These are phyloP conservation scores for Drosophila nikananu DNA, from an alignment of 1,140 invertebrate species.

Conservation along the genomic window DNA sequence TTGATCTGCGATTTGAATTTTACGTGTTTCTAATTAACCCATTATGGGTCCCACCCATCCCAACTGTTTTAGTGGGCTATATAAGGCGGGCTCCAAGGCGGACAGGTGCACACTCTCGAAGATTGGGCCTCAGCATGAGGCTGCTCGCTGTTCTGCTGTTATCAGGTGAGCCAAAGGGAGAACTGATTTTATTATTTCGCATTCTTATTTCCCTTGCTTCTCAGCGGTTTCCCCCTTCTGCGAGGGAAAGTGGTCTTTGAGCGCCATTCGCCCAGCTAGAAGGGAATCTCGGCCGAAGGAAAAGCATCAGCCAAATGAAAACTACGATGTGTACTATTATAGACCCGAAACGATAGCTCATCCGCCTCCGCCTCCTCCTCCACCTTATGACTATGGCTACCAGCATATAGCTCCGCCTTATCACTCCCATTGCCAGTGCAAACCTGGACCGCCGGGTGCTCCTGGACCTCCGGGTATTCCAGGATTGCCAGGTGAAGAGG, in stretches of 20 bases:
- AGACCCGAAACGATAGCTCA: conserved; percentile 10
- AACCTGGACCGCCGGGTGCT: conserved; percentile 31
- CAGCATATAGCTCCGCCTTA: not conserved
- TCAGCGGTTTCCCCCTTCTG: conserved; percentile 22
- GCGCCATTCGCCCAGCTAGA: not conserved
- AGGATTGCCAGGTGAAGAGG: conserved; percentile 26
- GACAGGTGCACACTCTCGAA: conserved; percentile 34
- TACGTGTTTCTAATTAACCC: conserved; percentile 54
- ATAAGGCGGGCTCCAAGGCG: conserved; percentile 22
- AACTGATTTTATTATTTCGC: not conserved
- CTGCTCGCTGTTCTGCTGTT: conserved; percentile 37
- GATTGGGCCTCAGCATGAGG: conserved; percentile 36
- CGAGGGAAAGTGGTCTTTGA: conserved; percentile 21
- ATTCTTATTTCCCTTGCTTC: conserved; percentile 4
- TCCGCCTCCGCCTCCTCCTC: not conserved
- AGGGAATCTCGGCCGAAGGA: conserved; percentile 4
- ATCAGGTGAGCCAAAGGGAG: conserved; percentile 23
- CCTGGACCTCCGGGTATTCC: conserved; percentile 27
- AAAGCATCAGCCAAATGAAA: not conserved
- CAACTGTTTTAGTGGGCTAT: conserved; percentile 32
- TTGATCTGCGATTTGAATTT: conserved; percentile 34
- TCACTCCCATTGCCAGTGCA: conserved; percentile 22
- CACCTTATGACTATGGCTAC: conserved; percentile 1
- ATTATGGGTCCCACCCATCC: conserved; percentile 29
- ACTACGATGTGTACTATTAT: conserved; percentile 31